These are phyloP conservation scores for Sebastes glaucus DNA, from an alignment of 2,797 vertebrate species.

Conservation along the genomic window DNA sequence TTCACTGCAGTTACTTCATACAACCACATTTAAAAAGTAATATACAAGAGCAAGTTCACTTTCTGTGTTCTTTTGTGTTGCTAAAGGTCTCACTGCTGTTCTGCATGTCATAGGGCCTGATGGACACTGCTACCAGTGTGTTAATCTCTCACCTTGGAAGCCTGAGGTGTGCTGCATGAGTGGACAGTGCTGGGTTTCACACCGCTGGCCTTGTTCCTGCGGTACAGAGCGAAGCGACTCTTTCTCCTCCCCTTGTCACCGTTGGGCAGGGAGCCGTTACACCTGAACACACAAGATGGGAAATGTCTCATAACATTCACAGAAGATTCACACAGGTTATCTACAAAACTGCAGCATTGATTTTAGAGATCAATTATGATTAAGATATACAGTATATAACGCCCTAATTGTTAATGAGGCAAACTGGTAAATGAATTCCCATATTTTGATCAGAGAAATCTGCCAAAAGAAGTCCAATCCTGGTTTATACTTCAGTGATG, in stretches of 20 bases:
- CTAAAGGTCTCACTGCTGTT: not conserved
- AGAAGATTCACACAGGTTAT: not conserved
- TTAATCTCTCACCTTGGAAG: constrained; percentile 87
- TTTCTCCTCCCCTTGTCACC: constrained; percentile 92
- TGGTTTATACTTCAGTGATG: not conserved
- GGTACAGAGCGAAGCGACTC: constrained; percentile 92
- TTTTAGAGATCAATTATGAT: not conserved
- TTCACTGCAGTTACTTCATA: accelerated
- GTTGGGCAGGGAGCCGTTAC: constrained; percentile 92
- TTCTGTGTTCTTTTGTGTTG: not conserved
- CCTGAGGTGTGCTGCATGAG: constrained; percentile 91
- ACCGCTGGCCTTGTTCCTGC: constrained; percentile 92
- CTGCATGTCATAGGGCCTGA: not conserved
- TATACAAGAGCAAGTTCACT: not conserved
- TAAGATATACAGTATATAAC: not conserved
- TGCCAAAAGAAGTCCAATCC: not conserved
- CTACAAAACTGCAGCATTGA: not conserved
- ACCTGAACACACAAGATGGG: constrained; percentile 66
- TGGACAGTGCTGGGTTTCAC: constrained; percentile 95
- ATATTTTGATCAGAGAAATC: not conserved
- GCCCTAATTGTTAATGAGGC: not conserved
- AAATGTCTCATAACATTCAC: not conserved
- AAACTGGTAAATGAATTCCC: not conserved
- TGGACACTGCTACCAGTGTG: not conserved
- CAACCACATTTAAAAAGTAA: not conserved